Evolutionary conservation across 2,113 vertebrate genomes (phyloP).

Genomic region (Notothenia rossii): DNA sequence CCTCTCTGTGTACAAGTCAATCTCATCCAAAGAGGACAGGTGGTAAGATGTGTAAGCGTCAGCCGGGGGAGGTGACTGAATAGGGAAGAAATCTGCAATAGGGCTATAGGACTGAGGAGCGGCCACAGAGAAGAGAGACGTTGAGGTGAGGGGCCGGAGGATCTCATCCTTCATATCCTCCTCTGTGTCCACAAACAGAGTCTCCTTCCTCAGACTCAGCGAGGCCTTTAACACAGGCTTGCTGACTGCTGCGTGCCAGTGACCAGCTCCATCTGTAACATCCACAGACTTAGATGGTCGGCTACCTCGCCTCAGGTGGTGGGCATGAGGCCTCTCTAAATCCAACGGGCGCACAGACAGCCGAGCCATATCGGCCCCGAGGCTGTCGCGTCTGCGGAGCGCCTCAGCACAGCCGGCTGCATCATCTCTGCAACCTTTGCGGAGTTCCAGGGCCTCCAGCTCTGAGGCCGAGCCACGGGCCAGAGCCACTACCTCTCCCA

Average conservation of each 20-base stretch:
- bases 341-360: constrained; percentile 90
- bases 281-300: constrained; percentile 95
- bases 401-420: constrained; percentile 90
- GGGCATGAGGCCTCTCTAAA: constrained; percentile 88
- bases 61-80: constrained; percentile 84
- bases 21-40: constrained; percentile 92
- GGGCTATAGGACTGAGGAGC: constrained; percentile 88
- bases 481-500: constrained; percentile 92
- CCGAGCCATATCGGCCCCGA: constrained; percentile 86
- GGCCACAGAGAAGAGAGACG: constrained; percentile 89
- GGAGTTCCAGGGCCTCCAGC: constrained; percentile 89
- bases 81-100: constrained; percentile 87
- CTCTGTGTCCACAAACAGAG: constrained; percentile 86
- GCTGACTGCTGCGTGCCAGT: constrained; percentile 89
- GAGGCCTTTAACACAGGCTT: constrained; percentile 92
- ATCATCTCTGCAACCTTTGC: constrained; percentile 89
- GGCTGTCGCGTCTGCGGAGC: constrained; percentile 88
- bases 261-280: constrained; percentile 91
- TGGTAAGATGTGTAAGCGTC: constrained; percentile 88
- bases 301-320: constrained; percentile 89
- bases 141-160: constrained; percentile 88
- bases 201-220: constrained; percentile 93
- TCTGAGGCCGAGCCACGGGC: constrained; percentile 92
- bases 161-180: constrained; percentile 95
- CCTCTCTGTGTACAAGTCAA: constrained; percentile 94